A percentile compares a stretch with the other conserved stretches of the same genome.
Conservation (phyloP, 2,888 invertebrate species). For the Patella depressa region DNA sequence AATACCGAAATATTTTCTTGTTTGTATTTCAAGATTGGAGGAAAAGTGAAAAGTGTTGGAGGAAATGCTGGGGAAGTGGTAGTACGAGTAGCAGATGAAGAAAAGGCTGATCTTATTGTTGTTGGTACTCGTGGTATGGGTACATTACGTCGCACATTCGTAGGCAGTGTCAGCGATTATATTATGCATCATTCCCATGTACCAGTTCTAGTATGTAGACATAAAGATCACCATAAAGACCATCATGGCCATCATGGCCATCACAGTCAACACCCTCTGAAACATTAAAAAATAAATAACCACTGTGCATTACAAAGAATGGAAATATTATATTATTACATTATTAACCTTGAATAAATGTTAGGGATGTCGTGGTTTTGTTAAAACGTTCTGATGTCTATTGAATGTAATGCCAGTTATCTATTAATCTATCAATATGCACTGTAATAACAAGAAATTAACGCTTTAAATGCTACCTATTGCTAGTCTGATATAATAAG, state of each 20-base stretch:
- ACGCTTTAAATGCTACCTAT: too few relatives aligned
- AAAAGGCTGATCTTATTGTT: background rate
- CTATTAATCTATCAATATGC: too few relatives aligned
- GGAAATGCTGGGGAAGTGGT: background rate
- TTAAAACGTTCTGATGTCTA: too few relatives aligned
- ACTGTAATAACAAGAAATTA: too few relatives aligned
- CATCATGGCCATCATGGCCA: conserved; percentile 4
- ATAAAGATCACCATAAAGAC: conserved; percentile 8
- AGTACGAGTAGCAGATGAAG: background rate
- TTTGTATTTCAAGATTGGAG: background rate
- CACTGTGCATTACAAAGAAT: background rate
- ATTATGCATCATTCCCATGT: conserved; percentile 3
- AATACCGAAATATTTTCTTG: too few relatives aligned
- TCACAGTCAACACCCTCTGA: background rate
- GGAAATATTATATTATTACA: too few relatives aligned
- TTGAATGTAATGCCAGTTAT: too few relatives aligned
- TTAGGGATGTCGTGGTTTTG: too few relatives aligned
- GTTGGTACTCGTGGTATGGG: conserved; percentile 7
- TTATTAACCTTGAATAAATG: too few relatives aligned
- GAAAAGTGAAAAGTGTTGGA: conserved; percentile 1
- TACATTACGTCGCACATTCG: background rate
- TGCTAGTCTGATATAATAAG: too few relatives aligned
- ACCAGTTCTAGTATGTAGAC: conserved; percentile 4
- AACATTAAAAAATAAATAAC: conserved; percentile 3
- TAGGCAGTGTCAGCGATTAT: conserved; percentile 6